Evolutionary conservation across 2,888 invertebrate species (phyloP).

Genomic region (Chaetoderma sp.): DNA sequence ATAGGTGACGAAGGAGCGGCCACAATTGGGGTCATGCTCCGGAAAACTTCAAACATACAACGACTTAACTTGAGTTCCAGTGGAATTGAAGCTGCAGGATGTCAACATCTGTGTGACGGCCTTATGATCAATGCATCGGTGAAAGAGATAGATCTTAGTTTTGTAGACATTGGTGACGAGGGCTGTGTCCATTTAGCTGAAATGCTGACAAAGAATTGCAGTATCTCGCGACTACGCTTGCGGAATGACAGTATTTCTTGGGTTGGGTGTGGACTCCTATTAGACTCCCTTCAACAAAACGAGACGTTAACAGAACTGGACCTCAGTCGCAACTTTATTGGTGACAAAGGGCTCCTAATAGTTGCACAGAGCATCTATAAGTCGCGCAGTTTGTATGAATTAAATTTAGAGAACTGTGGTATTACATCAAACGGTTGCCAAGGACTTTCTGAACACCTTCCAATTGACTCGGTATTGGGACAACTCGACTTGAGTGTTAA

Average conservation of each 20-base stretch:
- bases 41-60: constrained; percentile 48
- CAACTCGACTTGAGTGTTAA: constrained; percentile 62
- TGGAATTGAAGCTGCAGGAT: constrained; percentile 52
- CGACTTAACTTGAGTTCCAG: constrained; percentile 61
- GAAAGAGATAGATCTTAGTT: constrained; percentile 63
- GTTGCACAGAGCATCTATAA: constrained; percentile 57
- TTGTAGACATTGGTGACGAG: constrained; percentile 60
- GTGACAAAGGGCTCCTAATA: constrained; percentile 54
- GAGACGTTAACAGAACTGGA: constrained; percentile 56
- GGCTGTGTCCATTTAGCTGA: constrained; percentile 56
- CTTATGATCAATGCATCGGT: constrained; percentile 48
- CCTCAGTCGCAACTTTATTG: constrained; percentile 62
- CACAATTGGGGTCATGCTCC: constrained; percentile 50
- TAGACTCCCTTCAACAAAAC: constrained; percentile 56
- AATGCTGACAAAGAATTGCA: constrained; percentile 50
- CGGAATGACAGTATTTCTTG: constrained; percentile 58
- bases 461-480: constrained; percentile 50
- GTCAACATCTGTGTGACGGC: constrained; percentile 46
- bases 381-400: constrained; percentile 52
- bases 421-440: constrained; percentile 55
- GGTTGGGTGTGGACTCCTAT: constrained; percentile 57
- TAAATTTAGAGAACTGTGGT: constrained; percentile 64
- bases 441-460: constrained; percentile 54
- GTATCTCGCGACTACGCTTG: constrained; percentile 56
- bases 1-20: constrained; percentile 56